Evolutionary conservation across 1,140 invertebrate genomes (phyloP).

Genomic region (Aphis gossypii): DNA sequence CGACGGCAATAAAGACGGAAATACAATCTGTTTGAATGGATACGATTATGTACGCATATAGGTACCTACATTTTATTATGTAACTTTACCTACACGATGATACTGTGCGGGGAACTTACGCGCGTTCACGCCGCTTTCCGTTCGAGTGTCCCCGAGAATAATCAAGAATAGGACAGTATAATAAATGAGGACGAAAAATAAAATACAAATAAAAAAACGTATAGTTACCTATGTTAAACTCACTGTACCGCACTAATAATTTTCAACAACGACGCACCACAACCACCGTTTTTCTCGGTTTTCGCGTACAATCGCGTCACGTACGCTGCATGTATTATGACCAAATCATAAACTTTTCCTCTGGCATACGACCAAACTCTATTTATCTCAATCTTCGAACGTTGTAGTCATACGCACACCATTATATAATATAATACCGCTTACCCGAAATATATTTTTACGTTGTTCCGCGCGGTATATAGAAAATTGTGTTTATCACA

Average conservation of each 20-base stretch:
- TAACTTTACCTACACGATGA: background rate
- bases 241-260: background rate
- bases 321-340: background rate
- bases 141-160: background rate
- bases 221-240: background rate
- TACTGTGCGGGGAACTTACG: background rate
- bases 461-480: background rate
- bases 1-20: background rate
- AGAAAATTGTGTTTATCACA: background rate
- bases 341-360: conserved; percentile 23
- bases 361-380: conserved; percentile 6
- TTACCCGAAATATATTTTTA: background rate
- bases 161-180: background rate
- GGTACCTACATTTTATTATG: background rate
- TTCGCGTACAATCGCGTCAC: background rate
- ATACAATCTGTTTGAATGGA: background rate
- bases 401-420: background rate
- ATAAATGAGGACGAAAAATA: background rate
- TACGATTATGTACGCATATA: background rate
- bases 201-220: background rate
- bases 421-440: background rate
- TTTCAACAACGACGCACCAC: background rate
- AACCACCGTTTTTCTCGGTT: background rate
- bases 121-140: background rate
- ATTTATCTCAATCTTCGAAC: background rate